These are phyloP conservation scores for Drosophila biarmipes DNA, from an alignment of 1,140 invertebrate species.

Conservation along the genomic window DNA sequence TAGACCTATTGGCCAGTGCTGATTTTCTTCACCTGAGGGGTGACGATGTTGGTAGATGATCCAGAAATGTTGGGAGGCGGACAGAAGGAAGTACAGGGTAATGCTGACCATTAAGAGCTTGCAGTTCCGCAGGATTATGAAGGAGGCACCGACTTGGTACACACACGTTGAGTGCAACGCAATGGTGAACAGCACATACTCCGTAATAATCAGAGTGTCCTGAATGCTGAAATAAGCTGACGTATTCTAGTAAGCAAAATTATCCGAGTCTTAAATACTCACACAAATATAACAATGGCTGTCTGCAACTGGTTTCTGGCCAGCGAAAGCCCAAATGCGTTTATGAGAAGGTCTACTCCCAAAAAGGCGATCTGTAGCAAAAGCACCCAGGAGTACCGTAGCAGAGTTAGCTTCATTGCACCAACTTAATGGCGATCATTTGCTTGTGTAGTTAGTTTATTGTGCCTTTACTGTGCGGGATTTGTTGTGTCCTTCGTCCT, in stretches of 20 bases:
- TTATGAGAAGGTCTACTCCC: constrained; percentile 71
- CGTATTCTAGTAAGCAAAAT: neutral
- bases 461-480: constrained; percentile 15
- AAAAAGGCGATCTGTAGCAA: constrained; percentile 66
- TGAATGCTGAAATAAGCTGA: constrained; percentile 86
- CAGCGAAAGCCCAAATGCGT: constrained; percentile 71
- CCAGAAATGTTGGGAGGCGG: constrained; percentile 86
- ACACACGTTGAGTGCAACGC: constrained; percentile 90
- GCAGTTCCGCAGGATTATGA: constrained; percentile 87
- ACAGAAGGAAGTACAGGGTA: constrained; percentile 83
- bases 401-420: constrained; percentile 78
- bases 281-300: constrained; percentile 78
- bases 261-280: constrained; percentile 32
- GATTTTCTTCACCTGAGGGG: constrained; percentile 18
- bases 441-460: constrained; percentile 3
- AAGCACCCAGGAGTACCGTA: constrained; percentile 72
- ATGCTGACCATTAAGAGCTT: constrained; percentile 87
- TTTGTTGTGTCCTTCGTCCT: constrained; percentile 61
- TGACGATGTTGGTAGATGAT: constrained; percentile 63
- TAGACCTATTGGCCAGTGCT: constrained; percentile 60
- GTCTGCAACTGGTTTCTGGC: constrained; percentile 63
- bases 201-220: constrained; percentile 88
- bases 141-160: constrained; percentile 90
- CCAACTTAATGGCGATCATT: neutral
- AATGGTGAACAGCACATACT: constrained; percentile 87